phyloP scores from a whole-genome alignment of 2,888 invertebrate genomes.

The Sericinus montela region DNA sequence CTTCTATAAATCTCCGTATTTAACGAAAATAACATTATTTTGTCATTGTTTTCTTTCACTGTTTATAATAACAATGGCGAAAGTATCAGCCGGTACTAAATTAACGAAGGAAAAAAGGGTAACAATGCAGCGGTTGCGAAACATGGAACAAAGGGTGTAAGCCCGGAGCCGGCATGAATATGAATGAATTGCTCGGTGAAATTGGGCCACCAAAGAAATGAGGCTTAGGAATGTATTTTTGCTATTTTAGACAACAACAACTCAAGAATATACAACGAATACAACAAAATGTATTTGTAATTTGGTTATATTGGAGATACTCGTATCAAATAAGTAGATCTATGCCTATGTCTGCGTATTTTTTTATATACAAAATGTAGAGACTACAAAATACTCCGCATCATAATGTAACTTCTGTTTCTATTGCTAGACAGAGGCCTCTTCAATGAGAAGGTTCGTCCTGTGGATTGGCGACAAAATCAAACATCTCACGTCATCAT shows the following conservation, averaged over 20 bases:
- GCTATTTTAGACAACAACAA: constrained; percentile 25
- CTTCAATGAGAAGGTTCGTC: no score
- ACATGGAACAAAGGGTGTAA: constrained; percentile 63
- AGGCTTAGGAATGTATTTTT: constrained; percentile 33
- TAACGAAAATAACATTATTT: neutral
- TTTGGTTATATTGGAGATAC: no score
- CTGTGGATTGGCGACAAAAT: no score
- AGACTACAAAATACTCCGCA: no score
- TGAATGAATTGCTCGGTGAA: constrained; percentile 66
- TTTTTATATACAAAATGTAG: no score
- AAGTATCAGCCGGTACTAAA: constrained; percentile 18
- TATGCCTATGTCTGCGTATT: no score
- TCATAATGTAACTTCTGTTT: no score
- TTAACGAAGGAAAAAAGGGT: constrained; percentile 10
- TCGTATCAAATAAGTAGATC: no score
- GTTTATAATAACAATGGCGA: constrained; percentile 11
- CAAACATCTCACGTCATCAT: no score
- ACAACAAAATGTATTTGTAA: no score
- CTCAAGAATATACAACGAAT: no score
- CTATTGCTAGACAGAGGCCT: no score
- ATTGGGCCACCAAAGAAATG: constrained; percentile 50
- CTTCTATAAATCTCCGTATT: neutral
- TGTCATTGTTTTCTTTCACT: neutral
- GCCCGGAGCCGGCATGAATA: constrained; percentile 56
- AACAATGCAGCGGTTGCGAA: constrained; percentile 49